A percentile compares a stretch with the other conserved stretches of the same genome.
Conservation (phyloP, 2,888 invertebrate species). For the Phyllotreta striolata region DNA sequence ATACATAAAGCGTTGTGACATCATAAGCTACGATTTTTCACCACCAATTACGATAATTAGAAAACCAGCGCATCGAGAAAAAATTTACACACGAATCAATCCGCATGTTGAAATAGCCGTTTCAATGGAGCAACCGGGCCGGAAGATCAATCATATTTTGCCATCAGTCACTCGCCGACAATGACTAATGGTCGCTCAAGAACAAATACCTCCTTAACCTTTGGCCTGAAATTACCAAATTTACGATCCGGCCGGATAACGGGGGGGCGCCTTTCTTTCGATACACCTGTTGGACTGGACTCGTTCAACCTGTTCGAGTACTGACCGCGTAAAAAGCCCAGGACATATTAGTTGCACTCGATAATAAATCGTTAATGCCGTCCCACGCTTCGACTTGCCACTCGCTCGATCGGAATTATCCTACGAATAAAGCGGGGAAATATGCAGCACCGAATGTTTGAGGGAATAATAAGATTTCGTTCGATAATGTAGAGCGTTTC, state of each 20-base stretch:
- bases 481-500: no score
- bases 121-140: slow-evolving; percentile 10
- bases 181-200: slow-evolving; percentile 26
- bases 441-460: no score
- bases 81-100: no score
- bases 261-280: slow-evolving; percentile 45
- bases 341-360: slow-evolving; percentile 3
- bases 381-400: background rate
- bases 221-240: slow-evolving; percentile 26
- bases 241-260: slow-evolving; percentile 41
- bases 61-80: no score
- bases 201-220: slow-evolving; percentile 32
- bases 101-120: no score
- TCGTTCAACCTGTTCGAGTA: slow-evolving; percentile 52
- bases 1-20: no score
- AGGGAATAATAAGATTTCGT: no score
- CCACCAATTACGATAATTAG: no score
- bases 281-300: slow-evolving; percentile 55
- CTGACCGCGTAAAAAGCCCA: slow-evolving; percentile 46
- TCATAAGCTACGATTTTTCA: no score
- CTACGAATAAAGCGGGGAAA: no score
- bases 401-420: no score
- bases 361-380: background rate
- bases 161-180: slow-evolving; percentile 27
- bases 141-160: slow-evolving; percentile 30